Evolutionary conservation across 92 coral and sea anemone genomes (phyloP).

Genomic region (Palythoa grandis): DNA sequence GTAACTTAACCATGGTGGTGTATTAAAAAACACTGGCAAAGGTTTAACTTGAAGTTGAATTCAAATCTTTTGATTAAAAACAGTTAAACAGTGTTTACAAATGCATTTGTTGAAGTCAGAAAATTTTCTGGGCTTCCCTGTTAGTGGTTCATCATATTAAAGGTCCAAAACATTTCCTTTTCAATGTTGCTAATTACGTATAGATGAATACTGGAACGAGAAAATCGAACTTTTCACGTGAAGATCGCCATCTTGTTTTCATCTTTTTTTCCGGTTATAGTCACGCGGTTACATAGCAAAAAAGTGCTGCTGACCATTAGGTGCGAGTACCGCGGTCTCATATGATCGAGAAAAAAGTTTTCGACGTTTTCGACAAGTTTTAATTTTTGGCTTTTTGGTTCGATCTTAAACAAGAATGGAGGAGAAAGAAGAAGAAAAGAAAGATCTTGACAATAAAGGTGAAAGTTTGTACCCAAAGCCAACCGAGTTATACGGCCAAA

Average conservation of each 20-base stretch:
- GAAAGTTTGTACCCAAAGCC: not conserved
- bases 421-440: not conserved
- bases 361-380: not conserved
- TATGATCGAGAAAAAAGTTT: too few relatives aligned
- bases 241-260: conserved; percentile 30
- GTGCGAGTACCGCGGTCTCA: conserved; percentile 5
- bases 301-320: conserved; percentile 3
- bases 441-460: not conserved
- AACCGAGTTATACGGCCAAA: not conserved
- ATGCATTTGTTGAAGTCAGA: not conserved
- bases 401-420: conserved; percentile 8
- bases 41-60: not conserved
- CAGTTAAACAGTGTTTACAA: not conserved
- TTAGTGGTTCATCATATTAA: not conserved
- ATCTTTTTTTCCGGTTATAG: not conserved
- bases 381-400: not conserved
- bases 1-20: not conserved
- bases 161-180: not conserved
- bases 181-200: not conserved
- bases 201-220: not conserved
- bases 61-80: not conserved
- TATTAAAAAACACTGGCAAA: not conserved
- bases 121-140: not conserved
- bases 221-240: not conserved
- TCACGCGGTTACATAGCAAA: conserved; percentile 24